These are phyloP conservation scores for Lamprotornis superbus DNA, from an alignment of 2,113 vertebrate species.

Conservation along the genomic window DNA sequence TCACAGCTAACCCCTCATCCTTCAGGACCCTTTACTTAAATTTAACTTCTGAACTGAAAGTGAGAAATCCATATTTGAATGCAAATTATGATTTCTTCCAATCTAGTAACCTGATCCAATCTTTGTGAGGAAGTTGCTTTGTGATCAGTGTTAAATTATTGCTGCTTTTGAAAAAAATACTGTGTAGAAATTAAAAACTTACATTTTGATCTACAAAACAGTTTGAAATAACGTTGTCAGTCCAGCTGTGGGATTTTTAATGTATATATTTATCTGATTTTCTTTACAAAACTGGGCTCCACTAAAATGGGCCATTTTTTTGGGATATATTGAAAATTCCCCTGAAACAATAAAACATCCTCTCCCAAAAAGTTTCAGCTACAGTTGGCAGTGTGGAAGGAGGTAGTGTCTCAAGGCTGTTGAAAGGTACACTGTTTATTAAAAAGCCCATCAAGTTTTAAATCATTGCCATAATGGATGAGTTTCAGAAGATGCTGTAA, in stretches of 20 bases:
- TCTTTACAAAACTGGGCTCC: background rate
- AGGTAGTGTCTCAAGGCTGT: background rate
- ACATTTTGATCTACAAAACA: background rate
- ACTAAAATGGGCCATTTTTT: background rate
- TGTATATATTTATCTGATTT: background rate
- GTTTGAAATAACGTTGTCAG: background rate
- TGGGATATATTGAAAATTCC: background rate
- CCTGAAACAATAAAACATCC: background rate
- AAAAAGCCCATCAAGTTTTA: background rate
- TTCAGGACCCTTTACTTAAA: background rate
- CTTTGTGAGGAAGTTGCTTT: background rate
- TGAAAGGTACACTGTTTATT: background rate
- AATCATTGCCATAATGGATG: background rate
- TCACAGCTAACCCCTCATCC: background rate
- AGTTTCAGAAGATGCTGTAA: background rate
- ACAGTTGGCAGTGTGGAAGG: background rate
- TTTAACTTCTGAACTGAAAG: background rate
- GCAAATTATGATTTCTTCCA: background rate
- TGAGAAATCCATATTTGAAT: background rate
- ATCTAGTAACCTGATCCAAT: background rate
- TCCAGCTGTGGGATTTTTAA: background rate
- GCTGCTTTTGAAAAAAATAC: background rate
- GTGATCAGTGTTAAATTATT: background rate
- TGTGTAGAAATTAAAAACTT: background rate
- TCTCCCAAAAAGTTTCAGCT: background rate